A percentile compares a stretch with the other conserved stretches of the same genome.
Conservation (phyloP, 2,113 vertebrate species). For the Ochotona princeps region DNA sequence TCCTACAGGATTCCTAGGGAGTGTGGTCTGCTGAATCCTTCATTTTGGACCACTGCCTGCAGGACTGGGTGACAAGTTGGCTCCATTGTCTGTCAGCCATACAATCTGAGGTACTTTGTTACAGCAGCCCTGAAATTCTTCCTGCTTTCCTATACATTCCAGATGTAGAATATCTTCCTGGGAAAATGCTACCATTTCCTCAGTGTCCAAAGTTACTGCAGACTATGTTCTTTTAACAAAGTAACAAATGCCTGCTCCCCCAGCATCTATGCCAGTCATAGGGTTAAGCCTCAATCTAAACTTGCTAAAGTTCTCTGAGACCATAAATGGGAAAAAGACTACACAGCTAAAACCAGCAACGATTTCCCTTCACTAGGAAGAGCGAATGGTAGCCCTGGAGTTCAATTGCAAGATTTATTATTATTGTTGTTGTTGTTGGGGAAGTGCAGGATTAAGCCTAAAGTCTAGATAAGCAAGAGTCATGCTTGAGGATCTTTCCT, state of each 20-base stretch:
- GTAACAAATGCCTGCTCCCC: not conserved
- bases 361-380: not conserved
- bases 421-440: no score
- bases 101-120: not conserved
- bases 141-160: no score
- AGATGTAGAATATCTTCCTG: not conserved
- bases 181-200: not conserved
- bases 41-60: not conserved
- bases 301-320: not conserved
- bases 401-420: not conserved
- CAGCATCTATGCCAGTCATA: not conserved
- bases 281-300: not conserved
- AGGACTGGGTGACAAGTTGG: not conserved
- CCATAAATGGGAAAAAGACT: not conserved
- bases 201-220: not conserved
- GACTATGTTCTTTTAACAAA: not conserved
- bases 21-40: not conserved
- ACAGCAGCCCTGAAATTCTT: not conserved
- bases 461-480: not conserved
- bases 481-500: not conserved
- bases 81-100: not conserved
- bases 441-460: not conserved
- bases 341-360: not conserved
- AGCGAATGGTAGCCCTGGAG: not conserved
- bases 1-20: not conserved